Conservation (phyloP, 2,113 vertebrate genomes). For the Hirundichthys speculiger region DNA sequence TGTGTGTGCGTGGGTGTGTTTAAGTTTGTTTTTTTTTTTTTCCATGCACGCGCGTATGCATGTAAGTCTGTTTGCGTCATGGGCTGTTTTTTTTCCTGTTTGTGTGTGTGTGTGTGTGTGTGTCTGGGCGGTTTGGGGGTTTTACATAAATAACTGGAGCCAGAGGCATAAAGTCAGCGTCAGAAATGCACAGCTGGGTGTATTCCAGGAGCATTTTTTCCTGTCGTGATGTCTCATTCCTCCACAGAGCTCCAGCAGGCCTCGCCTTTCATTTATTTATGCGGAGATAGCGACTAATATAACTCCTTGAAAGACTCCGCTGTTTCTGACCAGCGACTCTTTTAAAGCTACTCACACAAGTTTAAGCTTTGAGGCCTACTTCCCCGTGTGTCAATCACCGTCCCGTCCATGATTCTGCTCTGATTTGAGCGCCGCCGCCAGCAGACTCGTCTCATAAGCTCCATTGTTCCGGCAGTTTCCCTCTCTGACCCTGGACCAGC, state of each 20-base stretch:
- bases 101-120: conserved; percentile 19
- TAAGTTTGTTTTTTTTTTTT: background rate
- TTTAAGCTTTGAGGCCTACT: background rate
- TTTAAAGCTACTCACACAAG: background rate
- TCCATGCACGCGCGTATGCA: background rate
- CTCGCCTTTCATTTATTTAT: conserved; percentile 61
- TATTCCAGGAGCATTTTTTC: conserved; percentile 46
- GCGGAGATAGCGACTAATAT: conserved; percentile 25
- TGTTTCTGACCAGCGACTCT: background rate
- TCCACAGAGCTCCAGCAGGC: conserved; percentile 34
- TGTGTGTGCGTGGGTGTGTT: conserved; percentile 9
- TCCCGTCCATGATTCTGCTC: background rate
- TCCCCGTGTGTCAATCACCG: background rate
- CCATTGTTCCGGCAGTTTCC: background rate
- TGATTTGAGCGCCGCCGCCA: conserved; percentile 8
- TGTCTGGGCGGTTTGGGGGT: conserved; percentile 25
- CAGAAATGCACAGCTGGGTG: conserved; percentile 55
- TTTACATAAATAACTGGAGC: conserved; percentile 64
- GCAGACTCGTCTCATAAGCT: conserved; percentile 2
- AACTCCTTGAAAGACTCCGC: conserved; percentile 9
- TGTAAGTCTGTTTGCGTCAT: background rate
- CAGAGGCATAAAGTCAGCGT: conserved; percentile 36
- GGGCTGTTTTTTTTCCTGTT: conserved; percentile 12
- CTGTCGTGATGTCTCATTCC: conserved; percentile 49
- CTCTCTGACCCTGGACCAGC: conserved; percentile 12